These are phyloP conservation scores for Epizoanthus illoricatus DNA, from an alignment of 92 coral and sea anemone genomes.

Conservation along the genomic window DNA sequence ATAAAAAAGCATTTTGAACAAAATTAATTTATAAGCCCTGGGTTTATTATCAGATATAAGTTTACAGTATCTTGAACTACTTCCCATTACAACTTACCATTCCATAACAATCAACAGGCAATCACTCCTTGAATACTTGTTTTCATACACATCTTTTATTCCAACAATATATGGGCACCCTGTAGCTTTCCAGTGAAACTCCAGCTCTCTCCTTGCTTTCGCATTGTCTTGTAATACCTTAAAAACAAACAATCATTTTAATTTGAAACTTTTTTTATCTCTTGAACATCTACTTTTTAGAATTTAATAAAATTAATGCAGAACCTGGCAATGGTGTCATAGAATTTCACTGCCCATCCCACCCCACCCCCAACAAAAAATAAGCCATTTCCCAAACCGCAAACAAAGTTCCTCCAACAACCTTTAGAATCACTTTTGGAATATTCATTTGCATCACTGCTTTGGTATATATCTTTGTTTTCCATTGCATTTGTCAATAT, in stretches of 20 bases:
- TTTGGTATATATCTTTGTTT: too few species aligned
- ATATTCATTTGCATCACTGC: too few species aligned
- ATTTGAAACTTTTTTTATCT: background rate
- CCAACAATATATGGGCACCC: conserved; percentile 91
- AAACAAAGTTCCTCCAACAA: too few species aligned
- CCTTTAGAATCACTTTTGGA: too few species aligned
- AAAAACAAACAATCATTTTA: background rate
- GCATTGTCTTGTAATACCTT: conserved; percentile 90
- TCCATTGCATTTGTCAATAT: too few species aligned
- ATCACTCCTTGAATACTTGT: conserved; percentile 81
- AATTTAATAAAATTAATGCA: background rate
- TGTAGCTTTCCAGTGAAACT: conserved; percentile 94
- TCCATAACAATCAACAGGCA: conserved; percentile 94
- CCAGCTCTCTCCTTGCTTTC: conserved; percentile 90
- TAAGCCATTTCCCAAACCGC: too few species aligned
- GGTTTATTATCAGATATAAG: too few species aligned
- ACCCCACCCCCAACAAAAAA: too few species aligned
- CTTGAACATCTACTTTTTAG: too few species aligned
- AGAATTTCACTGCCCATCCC: too few species aligned
- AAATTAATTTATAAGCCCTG: too few species aligned
- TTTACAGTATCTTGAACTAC: background rate
- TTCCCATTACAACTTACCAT: conserved; percentile 65
- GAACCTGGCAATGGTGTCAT: background rate
- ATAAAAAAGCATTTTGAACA: too few species aligned
- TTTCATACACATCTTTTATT: conserved; percentile 94